Evolutionary conservation across 2,113 vertebrate species (phyloP), one percentile per base, ranked within the genome.

Genomic region (Laticauda colubrina): DNA sequence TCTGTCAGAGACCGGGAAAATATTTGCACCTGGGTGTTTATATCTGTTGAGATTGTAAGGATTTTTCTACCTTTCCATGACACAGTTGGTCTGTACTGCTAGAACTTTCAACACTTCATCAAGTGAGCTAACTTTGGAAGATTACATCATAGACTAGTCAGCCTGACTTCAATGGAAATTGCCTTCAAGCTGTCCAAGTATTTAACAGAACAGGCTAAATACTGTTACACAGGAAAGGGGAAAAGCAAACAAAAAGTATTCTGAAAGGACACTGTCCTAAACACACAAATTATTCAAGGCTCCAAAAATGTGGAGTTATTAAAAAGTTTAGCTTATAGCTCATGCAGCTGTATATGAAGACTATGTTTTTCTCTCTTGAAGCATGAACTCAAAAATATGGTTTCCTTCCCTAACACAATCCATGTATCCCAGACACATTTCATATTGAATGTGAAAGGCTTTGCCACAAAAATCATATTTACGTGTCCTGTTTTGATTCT

Each of bases 51-150:
- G 48, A 88, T 55, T 89, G 55, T 64, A 81, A 29, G 64, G 12
- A 2, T 54, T 88, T 81, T 69, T 6, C 34, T 81, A 43, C 11
- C n/a, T 90, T 54, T 54, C 93, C 26, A 5, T 12, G 94, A 92
- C 90, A 94, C 59, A 89, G 0, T 6, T 12, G 81, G 0, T 15
- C 69, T 88, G 0, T 0, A 9, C 87, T 91, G 15, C 3, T 39
- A 81, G 61, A 1, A 0, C 8, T 95, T 96, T 95, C 91, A 94
- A 23, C 95, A 96, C 34, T 94, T 93, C 45, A 51, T 94, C 91
- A 90, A 92, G 0, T 91, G 20, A 91, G 91, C 89, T 98, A 98
- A 97, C 96, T 98, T 97, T 96, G 94, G 97, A 96, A 90, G 88
- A 94, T 97, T 93, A 96, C 96, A 95, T 97, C 97, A 98, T 85